Conservation (phyloP, 1,140 invertebrate genomes). For the Aphidius gifuensis region DNA sequence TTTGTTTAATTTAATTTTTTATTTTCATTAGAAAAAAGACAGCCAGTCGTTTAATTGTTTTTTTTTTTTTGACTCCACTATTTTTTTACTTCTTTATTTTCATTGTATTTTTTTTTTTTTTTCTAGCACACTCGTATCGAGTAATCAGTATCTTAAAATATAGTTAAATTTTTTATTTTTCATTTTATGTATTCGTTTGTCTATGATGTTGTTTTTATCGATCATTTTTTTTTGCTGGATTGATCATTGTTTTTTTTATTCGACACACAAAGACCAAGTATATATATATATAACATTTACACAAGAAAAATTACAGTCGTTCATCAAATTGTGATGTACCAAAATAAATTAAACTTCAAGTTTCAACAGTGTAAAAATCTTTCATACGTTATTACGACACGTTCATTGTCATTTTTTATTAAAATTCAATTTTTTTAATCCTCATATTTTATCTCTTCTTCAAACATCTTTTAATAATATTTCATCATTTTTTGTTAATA, state of each 20-base stretch:
- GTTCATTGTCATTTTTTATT: constrained; percentile 32
- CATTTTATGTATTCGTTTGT: constrained; percentile 1
- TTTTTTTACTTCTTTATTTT: constrained; percentile 9
- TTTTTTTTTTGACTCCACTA: constrained; percentile 13
- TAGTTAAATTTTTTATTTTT: constrained; percentile 38
- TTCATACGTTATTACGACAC: constrained; percentile 38
- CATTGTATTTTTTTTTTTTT: constrained; percentile 20
- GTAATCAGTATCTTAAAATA: constrained; percentile 52
- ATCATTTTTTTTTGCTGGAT: constrained; percentile 7
- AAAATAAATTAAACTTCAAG: constrained; percentile 57
- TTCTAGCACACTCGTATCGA: constrained; percentile 35
- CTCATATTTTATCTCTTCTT: constrained; percentile 31
- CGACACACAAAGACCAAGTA: constrained; percentile 27
- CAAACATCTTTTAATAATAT: constrained; percentile 44
- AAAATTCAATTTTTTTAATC: not conserved
- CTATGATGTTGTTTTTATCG: constrained; percentile 9
- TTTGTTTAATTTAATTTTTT: constrained; percentile 3
- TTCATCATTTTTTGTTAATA: constrained; percentile 3
- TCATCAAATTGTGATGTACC: constrained; percentile 55
- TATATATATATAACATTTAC: not conserved
- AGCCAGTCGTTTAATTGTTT: constrained; percentile 8
- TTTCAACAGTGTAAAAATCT: constrained; percentile 56
- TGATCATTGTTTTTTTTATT: constrained; percentile 31
- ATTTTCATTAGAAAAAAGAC: not conserved
- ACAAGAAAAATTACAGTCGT: constrained; percentile 4